phyloP scores from a whole-genome alignment of 1,140 invertebrate genomes.

The Brachionus paranguensis region DNA sequence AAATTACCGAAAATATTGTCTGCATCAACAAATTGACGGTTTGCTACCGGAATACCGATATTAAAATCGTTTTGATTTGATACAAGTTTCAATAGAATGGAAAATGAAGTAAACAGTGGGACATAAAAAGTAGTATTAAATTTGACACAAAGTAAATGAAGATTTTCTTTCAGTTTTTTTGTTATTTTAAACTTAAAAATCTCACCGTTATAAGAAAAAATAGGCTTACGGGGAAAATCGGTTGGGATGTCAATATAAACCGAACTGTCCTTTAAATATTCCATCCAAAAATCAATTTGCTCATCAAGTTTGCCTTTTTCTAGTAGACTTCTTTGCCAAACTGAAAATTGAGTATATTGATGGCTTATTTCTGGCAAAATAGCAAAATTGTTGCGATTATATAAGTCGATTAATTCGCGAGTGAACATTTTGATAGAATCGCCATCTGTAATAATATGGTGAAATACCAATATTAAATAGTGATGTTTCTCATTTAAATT shows the following conservation, averaged over 20 bases:
- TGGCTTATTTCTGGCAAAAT: not conserved
- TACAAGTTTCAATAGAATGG: not conserved
- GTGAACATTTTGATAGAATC: not conserved
- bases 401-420: not conserved
- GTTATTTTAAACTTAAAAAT: not conserved
- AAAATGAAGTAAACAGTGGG: not conserved
- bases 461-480: not conserved
- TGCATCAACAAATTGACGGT: not conserved
- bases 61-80: not conserved
- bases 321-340: not conserved
- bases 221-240: not conserved
- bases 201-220: not conserved
- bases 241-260: not conserved
- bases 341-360: not conserved
- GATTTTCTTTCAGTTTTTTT: not conserved
- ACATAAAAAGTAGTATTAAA: not conserved
- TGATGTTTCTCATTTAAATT: not conserved
- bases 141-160: not conserved
- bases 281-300: not conserved
- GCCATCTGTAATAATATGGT: not conserved
- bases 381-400: not conserved
- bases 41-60: not conserved
- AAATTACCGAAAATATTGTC: not conserved
- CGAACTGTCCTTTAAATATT: not conserved
- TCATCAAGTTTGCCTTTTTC: not conserved